phyloP scores from a whole-genome alignment of 2,888 invertebrate genomes.

The Patella pellucida region DNA sequence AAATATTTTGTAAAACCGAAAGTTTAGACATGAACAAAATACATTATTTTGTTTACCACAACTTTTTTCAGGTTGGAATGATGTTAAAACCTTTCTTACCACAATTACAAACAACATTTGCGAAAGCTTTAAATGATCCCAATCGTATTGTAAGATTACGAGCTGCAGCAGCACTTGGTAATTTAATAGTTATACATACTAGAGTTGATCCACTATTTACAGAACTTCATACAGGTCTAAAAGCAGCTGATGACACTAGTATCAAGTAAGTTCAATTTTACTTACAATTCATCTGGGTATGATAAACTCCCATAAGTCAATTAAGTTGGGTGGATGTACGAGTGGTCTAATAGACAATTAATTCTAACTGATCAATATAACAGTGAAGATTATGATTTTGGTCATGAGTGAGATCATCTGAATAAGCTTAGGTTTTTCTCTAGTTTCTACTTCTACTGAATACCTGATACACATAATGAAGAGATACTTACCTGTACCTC shows the following conservation, averaged over 20 bases:
- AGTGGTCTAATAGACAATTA: too few relatives aligned
- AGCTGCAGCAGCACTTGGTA: constrained; percentile 86
- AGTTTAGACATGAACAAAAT: too few relatives aligned
- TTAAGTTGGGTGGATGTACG: too few relatives aligned
- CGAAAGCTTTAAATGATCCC: constrained; percentile 93
- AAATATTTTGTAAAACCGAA: too few relatives aligned
- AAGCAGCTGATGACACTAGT: constrained; percentile 83
- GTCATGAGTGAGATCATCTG: too few relatives aligned
- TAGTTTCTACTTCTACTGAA: too few relatives aligned
- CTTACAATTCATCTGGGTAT: neutral
- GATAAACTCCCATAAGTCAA: too few relatives aligned
- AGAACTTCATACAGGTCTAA: constrained; percentile 90
- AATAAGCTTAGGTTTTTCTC: too few relatives aligned
- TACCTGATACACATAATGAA: too few relatives aligned
- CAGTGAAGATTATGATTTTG: too few relatives aligned
- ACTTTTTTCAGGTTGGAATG: constrained; percentile 81
- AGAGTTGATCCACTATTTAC: constrained; percentile 94
- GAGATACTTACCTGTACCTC: too few relatives aligned
- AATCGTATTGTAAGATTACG: constrained; percentile 89
- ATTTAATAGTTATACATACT: constrained; percentile 91
- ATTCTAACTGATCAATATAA: too few relatives aligned
- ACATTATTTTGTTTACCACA: neutral
- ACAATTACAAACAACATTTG: constrained; percentile 97
- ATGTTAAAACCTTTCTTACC: constrained; percentile 98
- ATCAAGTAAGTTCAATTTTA: constrained; percentile 74